Conservation (phyloP, 2,797 vertebrate species). For the Thaleichthys pacificus region DNA sequence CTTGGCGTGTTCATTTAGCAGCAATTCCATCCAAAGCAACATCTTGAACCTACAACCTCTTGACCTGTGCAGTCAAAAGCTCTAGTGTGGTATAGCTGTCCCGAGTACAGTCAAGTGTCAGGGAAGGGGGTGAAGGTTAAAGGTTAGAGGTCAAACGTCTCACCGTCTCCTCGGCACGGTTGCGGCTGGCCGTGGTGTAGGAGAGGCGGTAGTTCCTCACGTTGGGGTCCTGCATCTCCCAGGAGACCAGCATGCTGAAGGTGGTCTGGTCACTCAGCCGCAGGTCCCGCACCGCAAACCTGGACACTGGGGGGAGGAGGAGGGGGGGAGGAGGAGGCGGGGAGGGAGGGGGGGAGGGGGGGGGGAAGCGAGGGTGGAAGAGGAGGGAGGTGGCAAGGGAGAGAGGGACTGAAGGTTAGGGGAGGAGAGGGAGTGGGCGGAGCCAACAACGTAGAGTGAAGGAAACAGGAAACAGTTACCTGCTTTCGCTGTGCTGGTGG, state of each 20-base stretch:
- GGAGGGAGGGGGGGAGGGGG: background rate
- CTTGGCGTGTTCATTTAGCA: too few species aligned
- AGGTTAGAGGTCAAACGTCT: conserved; percentile 22
- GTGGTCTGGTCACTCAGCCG: conserved; percentile 86
- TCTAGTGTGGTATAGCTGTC: too few species aligned
- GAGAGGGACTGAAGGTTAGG: background rate
- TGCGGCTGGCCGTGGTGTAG: conserved; percentile 81
- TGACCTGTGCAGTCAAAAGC: too few species aligned
- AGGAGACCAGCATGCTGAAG: conserved; percentile 84
- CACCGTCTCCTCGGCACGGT: conserved; percentile 85
- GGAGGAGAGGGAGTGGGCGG: background rate
- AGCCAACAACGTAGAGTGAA: too few species aligned
- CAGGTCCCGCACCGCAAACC: conserved; percentile 80
- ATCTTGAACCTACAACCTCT: too few species aligned
- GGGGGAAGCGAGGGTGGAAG: background rate
- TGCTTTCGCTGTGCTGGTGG: conserved; percentile 57
- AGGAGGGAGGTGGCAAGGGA: background rate
- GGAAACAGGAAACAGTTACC: conserved; percentile 45
- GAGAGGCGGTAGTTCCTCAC: conserved; percentile 84
- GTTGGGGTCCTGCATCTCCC: conserved; percentile 80
- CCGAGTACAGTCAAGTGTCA: too few species aligned
- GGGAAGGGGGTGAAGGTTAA: background rate
- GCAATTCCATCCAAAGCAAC: too few species aligned
- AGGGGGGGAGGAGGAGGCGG: background rate
- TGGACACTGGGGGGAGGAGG: conserved; percentile 76